phyloP scores from a whole-genome alignment of 2,797 vertebrate genomes.

The Anolis apletophallus region DNA sequence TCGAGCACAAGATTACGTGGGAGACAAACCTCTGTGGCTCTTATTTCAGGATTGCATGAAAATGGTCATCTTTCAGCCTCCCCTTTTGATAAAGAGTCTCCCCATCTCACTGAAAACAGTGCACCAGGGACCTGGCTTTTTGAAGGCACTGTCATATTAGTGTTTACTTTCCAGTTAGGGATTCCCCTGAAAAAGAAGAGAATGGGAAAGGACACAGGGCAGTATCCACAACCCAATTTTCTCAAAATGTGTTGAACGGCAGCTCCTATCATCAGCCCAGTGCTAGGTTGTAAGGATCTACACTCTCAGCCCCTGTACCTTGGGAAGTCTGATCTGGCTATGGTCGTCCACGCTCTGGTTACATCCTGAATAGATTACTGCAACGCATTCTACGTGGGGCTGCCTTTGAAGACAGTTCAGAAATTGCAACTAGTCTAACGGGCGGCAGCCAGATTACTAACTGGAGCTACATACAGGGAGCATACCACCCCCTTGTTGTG shows the following conservation, averaged over 20 bases:
- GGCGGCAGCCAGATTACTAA: no score
- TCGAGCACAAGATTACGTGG: background rate
- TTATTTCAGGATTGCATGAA: conserved; percentile 45
- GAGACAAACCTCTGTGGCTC: background rate
- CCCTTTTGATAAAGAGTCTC: conserved; percentile 50
- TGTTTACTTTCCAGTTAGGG: conserved; percentile 34
- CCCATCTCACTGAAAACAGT: conserved; percentile 42
- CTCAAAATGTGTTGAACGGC: background rate
- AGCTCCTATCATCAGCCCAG: background rate
- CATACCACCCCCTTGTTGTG: no score
- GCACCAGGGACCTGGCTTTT: conserved; percentile 26
- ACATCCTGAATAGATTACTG: no score
- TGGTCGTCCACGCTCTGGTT: no score
- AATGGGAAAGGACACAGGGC: background rate
- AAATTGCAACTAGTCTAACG: no score
- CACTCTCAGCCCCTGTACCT: no score
- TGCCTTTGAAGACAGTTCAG: no score
- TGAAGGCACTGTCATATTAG: conserved; percentile 8
- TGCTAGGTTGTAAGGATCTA: no score
- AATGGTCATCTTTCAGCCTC: conserved; percentile 34
- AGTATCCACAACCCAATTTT: background rate
- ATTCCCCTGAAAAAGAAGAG: background rate
- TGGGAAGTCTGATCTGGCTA: no score
- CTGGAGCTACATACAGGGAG: no score
- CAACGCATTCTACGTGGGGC: no score